Base-by-base conservation (phyloP, 2,888 invertebrate species). In the Ectemnius cavifrons region DNA sequence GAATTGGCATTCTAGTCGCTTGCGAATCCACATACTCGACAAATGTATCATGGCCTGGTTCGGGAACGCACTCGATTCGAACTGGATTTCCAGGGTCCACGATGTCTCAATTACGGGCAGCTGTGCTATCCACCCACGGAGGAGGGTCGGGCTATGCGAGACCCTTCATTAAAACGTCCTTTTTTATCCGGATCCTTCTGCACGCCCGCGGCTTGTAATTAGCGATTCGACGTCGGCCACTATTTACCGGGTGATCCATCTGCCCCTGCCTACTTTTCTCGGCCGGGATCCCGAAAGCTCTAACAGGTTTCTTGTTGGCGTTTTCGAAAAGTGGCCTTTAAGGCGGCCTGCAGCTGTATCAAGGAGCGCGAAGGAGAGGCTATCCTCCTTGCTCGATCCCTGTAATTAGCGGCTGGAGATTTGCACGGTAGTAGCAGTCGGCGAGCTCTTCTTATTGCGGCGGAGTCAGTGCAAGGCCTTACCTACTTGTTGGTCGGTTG, bases 81-180 rank as follows among this genome's bases (percentile, higher is more conserved):
- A 11, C 8, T 11, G 8, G 37, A 8, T 37, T 37, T 8, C 8
- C 37, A 37, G 37, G 37, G 6, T 37, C 68, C 63, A 45, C 68
- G 73, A 79, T 71, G 82, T 81, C 77, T 79, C 79, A 73, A 80
- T 79, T 75, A 75, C 60, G 62, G 18, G 37, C 16, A 65, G 47
- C 58, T 18, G 18, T 8, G 57, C n/a, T 23, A 18, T 13, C 63
- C 37, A 11, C 37, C 58, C 45, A 52, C 18, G 13, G 18, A 57
- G n/a, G 18, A 2, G 23, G 5, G 2, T 46, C 20, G n/a, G 52
- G n/a, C 52, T 14, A 16, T 16, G 16, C 52, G 52, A 52, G 52
- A 52, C 52, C 52, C 52, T 52, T 20, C 58, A 58, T 58, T 58
- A 58, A 58, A 58, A 58, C 58, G 23, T 58, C 27, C 58, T 52